Evolutionary conservation across 2,888 invertebrate species (phyloP), one percentile per base, ranked within the genome.

Genomic region (Biston stratarius): DNA sequence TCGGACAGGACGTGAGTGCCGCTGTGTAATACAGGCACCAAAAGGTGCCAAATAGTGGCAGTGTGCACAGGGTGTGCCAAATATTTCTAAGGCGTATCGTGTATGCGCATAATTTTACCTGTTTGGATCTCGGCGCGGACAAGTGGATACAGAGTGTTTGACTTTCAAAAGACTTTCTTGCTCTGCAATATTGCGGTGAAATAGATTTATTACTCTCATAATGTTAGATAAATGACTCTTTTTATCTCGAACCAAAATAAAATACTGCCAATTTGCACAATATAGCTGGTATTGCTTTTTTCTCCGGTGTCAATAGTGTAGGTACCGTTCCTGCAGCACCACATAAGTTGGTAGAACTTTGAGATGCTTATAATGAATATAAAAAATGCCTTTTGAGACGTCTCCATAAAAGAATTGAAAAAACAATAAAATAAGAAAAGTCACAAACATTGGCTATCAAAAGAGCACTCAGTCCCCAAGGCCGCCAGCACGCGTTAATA

Each of bases 41-140:
- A 33, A 11, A 52, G 52, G 52, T 52, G 40, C 53, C 53, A 53
- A 53, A 53, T 15, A 48, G 52, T 56, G 40, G 34, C 61, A 42
- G 15, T 24, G 55, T 42, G 14, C 64, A 62, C 69, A 64, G 67
- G 45, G 52, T 64, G 65, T 64, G 78, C 81, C 83, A 84, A 85
- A 87, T 83, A 84, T 83, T 75, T 70, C 74, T 66, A 63, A 73
- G 73, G 61, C 62, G 69, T 74, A 71, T 73, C 89, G 87, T 88
- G 88, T 86, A 81, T 84, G 83, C 81, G 87, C 88, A 88, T 83
- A 82, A 82, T 76, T 74, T 74, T 72, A 76, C 77, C 77, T 78
- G 73, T 75, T 77, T 75, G 52, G 63, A 66, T 69, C 57, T 62
- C 61, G 38, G 47, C 64, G 56, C 64, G 64, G 61, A 45, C 67